Base-by-base conservation (phyloP, 2,797 vertebrate genomes). In the Scarus forsteni region DNA sequence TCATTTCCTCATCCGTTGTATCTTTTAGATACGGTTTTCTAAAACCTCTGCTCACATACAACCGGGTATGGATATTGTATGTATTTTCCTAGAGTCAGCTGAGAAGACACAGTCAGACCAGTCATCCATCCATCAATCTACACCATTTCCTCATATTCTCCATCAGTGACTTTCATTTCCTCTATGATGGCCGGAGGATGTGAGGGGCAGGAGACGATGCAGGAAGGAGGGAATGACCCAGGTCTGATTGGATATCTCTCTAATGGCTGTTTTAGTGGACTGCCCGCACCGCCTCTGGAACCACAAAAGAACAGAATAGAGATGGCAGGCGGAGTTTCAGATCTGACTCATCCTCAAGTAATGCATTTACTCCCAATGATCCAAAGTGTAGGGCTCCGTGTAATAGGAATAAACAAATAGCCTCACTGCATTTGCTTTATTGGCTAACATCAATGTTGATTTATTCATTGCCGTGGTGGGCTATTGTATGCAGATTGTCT, bases 401-500 rank as follows among this genome's bases (percentile, higher is more conserved):
- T 80, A 83, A 88, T 84, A 80, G 83, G 81, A 80, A 85, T 80
- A 90, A 89, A 90, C 89, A 89, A 91, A 91, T 80, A 71, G 75
- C 46, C 48, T 8, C 18, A 65, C 66, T 1, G 27, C 74, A 88
- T 89, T 80, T 75, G 67, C 81, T 88, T 90, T 87, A 91, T 85
- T 87, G 89, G 89, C 85, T 77, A 70, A 88, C 80, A 87, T 87
- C 84, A 75, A 42, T 61, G 75, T 79, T 81, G 88, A 93, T 89
- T 90, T 88, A 87, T 88, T 71, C 60, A 13, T 75, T 68, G 81
- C 66, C 16, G 8, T 48, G 68, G 79, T 72, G 85, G 80, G 65
- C 71, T 80, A 68, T 88, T 88, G 77, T 84, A 92, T 91, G 89
- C 82, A 91, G 88, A 93, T 92, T 89, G 82, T 65, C 80, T 46